These are phyloP conservation scores for Trematomus loennbergii DNA, from an alignment of 2,113 vertebrate genomes.

Conservation along the genomic window DNA sequence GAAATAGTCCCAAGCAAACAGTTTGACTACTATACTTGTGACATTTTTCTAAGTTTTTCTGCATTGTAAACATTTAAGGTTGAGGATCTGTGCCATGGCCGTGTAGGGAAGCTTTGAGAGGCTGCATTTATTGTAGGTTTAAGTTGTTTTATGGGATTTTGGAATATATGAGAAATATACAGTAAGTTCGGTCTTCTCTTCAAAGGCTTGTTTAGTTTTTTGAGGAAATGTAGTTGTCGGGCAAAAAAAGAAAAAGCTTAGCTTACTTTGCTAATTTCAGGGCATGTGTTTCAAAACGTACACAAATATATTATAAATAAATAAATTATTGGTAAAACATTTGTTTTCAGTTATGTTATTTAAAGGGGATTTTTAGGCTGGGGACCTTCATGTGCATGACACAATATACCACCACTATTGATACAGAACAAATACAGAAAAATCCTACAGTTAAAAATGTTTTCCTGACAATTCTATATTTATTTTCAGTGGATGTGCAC, in stretches of 20 bases:
- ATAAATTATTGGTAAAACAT: neutral
- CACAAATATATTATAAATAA: no score
- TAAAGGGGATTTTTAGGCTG: neutral
- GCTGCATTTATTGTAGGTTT: neutral
- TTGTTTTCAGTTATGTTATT: neutral
- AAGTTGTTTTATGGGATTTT: conserved; percentile 7
- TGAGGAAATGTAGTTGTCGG: neutral
- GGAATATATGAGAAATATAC: neutral
- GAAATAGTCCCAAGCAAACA: conserved; percentile 1
- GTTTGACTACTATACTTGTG: no score
- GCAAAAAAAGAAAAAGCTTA: neutral
- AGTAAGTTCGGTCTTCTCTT: neutral
- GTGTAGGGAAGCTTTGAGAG: neutral
- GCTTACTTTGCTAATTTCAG: neutral
- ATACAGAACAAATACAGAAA: neutral
- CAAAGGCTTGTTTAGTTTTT: conserved; percentile 5
- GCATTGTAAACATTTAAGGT: neutral
- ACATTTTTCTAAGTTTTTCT: neutral
- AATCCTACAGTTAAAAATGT: neutral
- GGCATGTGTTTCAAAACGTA: neutral
- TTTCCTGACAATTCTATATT: neutral
- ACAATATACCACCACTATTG: conserved; percentile 3
- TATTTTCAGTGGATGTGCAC: neutral
- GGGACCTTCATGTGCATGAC: neutral
- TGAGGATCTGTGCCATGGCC: neutral